Percentiles rank a stretch among this genome's conserved stretches.
These are phyloP conservation scores for Malthinus seriepunctatus DNA, from an alignment of 2,888 invertebrate genomes.

Conservation along the genomic window DNA sequence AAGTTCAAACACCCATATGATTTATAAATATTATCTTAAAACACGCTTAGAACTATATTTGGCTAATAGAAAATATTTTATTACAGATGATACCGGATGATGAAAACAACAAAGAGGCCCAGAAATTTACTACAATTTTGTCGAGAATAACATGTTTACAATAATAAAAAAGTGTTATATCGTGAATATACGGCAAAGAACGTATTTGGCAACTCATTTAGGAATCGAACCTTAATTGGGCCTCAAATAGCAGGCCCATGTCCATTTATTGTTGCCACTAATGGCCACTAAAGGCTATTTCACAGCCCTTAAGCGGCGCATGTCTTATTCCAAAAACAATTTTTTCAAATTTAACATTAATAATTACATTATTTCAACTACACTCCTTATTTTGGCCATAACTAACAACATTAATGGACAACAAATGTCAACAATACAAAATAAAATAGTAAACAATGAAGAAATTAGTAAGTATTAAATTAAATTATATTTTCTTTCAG, in stretches of 20 bases:
- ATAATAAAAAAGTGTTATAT: constrained; percentile 34
- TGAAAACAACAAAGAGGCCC: constrained; percentile 18
- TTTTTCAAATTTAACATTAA: too few relatives aligned
- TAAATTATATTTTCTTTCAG: too few relatives aligned
- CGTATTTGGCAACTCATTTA: constrained; percentile 27
- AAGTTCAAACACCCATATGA: background rate
- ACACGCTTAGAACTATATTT: too few relatives aligned
- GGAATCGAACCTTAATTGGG: constrained; percentile 34
- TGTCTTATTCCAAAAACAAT: constrained; percentile 29
- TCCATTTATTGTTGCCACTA: constrained; percentile 39
- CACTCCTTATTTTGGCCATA: constrained; percentile 31
- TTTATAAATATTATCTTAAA: background rate
- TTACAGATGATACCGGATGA: constrained; percentile 30
- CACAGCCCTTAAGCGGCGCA: constrained; percentile 43
- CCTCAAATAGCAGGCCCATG: constrained; percentile 32
- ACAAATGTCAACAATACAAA: constrained; percentile 22
- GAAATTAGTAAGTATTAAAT: too few relatives aligned
- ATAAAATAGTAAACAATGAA: too few relatives aligned
- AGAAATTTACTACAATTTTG: constrained; percentile 11
- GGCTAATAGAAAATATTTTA: constrained; percentile 13
- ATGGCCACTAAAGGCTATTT: constrained; percentile 45
- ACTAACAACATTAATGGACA: constrained; percentile 28
- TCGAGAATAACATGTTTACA: constrained; percentile 39
- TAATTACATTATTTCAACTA: constrained; percentile 8
- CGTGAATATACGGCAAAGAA: constrained; percentile 34